Conservation (phyloP, 2,113 vertebrate genomes). For the Pituophis catenifer region DNA sequence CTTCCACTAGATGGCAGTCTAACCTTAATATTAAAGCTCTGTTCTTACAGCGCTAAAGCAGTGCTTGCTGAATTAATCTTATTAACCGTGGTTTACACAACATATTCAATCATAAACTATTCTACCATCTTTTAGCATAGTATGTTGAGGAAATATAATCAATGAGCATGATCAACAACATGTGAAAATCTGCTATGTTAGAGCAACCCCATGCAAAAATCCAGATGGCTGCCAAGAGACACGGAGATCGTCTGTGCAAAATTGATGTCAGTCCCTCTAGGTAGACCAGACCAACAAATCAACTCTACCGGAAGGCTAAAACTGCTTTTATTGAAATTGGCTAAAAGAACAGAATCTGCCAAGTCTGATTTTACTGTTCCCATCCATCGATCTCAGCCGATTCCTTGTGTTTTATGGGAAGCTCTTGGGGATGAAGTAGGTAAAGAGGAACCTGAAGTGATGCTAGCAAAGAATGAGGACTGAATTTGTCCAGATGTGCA, state of each 20-base stretch:
- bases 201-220: background rate
- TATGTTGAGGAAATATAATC: background rate
- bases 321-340: background rate
- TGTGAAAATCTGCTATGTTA: background rate
- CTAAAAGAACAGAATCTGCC: background rate
- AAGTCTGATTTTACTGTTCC: background rate
- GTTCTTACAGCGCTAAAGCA: background rate
- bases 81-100: background rate
- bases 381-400: too few species aligned
- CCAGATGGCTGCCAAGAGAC: background rate
- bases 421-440: too few species aligned
- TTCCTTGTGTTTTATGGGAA: too few species aligned
- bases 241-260: background rate
- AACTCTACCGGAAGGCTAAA: background rate
- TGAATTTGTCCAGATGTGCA: too few species aligned
- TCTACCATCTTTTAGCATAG: background rate
- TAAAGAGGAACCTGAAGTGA: too few species aligned
- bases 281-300: background rate
- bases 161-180: background rate
- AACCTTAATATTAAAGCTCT: background rate
- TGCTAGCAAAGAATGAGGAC: too few species aligned
- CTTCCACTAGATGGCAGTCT: constrained; percentile 53
- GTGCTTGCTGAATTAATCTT: background rate
- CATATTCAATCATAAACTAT: background rate
- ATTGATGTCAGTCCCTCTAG: background rate